Percentiles rank a stretch among this genome's conserved stretches.
Conservation (phyloP, 1,140 invertebrate species). For the Trachelipus rathkii region DNA sequence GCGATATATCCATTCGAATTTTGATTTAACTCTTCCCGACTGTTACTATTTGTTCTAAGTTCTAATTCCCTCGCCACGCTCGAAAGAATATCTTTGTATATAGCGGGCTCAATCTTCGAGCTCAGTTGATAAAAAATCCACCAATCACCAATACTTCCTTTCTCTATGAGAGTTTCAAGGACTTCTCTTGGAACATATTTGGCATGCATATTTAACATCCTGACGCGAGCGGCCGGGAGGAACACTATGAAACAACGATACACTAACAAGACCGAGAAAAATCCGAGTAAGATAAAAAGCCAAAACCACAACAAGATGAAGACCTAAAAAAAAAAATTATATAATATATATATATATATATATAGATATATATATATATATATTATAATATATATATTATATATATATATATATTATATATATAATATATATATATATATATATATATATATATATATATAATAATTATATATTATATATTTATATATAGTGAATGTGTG, state of each 20-base stretch:
- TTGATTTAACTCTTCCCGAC: neutral
- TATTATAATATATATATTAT: too few relatives aligned
- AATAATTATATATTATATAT: too few relatives aligned
- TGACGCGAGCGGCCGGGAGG: conserved; percentile 71
- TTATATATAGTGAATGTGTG: too few relatives aligned
- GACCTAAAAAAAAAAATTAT: conserved; percentile 51
- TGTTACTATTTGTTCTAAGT: neutral
- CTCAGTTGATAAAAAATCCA: conserved; percentile 84
- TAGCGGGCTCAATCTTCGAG: conserved; percentile 77
- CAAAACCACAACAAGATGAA: conserved; percentile 92
- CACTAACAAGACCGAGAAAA: conserved; percentile 64
- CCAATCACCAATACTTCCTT: conserved; percentile 78
- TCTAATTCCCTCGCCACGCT: conserved; percentile 54
- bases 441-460: too few relatives aligned
- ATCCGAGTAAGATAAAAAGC: conserved; percentile 55
- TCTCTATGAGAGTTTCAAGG: conserved; percentile 65
- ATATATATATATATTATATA: too few relatives aligned
- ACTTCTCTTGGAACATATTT: conserved; percentile 52
- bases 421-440: too few relatives aligned
- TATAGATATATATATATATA: too few relatives aligned
- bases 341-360: too few relatives aligned
- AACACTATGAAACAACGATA: conserved; percentile 63
- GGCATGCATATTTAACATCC: conserved; percentile 63
- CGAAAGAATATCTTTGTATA: conserved; percentile 73
- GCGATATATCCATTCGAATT: too few relatives aligned